Conservation (phyloP, 2,113 vertebrate genomes). For the Cyrtonyx montezumae region DNA sequence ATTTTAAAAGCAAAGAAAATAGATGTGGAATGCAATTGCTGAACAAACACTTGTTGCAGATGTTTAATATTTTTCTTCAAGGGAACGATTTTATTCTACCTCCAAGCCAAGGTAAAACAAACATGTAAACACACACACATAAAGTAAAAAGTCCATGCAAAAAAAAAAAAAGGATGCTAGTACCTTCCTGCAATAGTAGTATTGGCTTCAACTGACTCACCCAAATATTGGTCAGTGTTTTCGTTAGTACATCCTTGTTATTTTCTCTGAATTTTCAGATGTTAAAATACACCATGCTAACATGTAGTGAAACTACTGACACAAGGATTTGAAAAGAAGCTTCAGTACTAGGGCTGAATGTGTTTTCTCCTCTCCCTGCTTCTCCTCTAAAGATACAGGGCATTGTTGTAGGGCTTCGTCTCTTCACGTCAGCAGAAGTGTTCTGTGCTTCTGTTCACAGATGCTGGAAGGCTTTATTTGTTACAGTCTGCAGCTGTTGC, state of each 20-base stretch:
- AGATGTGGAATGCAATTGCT: background rate
- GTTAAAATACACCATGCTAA: background rate
- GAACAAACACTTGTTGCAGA: background rate
- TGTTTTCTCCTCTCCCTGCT: background rate
- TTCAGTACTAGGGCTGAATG: background rate
- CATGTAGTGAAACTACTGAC: background rate
- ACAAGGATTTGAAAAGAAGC: background rate
- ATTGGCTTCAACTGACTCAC: background rate
- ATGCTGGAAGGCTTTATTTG: background rate
- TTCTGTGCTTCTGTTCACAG: background rate
- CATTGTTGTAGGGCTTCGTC: background rate
- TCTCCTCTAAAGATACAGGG: background rate
- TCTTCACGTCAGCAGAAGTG: background rate
- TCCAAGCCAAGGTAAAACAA: background rate
- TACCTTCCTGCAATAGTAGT: background rate
- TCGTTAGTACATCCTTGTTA: background rate
- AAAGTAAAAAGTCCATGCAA: background rate
- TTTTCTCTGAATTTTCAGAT: background rate
- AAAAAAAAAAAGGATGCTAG: background rate
- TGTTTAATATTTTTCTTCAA: conserved; percentile 14
- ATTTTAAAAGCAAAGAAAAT: conserved; percentile 31
- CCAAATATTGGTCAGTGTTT: background rate
- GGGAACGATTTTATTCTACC: background rate
- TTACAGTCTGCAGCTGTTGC: background rate
- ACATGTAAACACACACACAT: no score